Percentiles rank a stretch among this genome's conserved stretches.
Evolutionary conservation across 2,797 vertebrate genomes (phyloP).

Genomic region (Prunella strophiata): DNA sequence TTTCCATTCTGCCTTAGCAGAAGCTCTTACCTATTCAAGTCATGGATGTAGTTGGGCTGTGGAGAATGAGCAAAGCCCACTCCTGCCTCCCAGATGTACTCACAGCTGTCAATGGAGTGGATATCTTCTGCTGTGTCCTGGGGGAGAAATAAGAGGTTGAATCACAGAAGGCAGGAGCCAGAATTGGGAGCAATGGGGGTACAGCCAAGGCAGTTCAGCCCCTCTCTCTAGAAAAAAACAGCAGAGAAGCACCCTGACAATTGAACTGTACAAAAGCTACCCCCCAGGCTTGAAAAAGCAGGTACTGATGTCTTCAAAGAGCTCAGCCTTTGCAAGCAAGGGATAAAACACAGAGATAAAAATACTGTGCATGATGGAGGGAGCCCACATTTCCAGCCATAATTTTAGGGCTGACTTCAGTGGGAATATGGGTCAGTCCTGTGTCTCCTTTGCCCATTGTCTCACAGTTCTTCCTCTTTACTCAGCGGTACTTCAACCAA

Average conservation of each 20-base stretch:
- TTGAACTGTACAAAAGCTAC: background rate
- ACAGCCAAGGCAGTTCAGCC: background rate
- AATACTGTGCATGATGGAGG: background rate
- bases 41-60: conserved; percentile 92
- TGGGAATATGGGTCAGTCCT: background rate
- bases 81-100: conserved; percentile 99
- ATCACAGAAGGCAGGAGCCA: background rate
- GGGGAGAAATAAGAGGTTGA: background rate
- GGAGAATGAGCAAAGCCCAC: conserved; percentile 98
- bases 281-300: background rate
- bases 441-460: background rate
- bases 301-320: background rate
- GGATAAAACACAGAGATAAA: background rate
- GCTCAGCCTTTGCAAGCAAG: background rate
- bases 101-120: conserved; percentile 98
- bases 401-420: background rate
- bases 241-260: background rate
- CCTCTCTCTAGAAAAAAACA: background rate
- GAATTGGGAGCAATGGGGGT: background rate
- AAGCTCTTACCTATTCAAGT: conserved; percentile 91
- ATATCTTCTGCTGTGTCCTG: conserved; percentile 94
- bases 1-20: background rate
- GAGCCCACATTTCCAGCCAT: background rate
- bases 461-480: background rate
- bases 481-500: background rate